These are phyloP conservation scores for Ferdinandea cuprea DNA, from an alignment of 2,888 invertebrate species.

Conservation along the genomic window DNA sequence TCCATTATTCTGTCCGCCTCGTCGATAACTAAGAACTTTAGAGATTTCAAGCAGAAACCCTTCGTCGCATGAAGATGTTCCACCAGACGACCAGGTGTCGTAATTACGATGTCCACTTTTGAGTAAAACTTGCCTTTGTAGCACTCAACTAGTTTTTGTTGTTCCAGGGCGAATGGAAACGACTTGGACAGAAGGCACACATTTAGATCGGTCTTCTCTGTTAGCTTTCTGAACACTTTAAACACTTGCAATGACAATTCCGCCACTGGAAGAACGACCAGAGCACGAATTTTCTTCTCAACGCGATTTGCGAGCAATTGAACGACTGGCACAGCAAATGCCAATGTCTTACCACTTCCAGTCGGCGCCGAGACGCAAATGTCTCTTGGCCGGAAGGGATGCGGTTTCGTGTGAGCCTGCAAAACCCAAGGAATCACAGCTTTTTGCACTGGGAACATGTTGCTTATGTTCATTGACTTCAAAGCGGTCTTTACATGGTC, in stretches of 20 bases:
- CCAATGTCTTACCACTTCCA: conserved; percentile 98
- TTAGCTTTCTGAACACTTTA: conserved; percentile 90
- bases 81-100: conserved; percentile 96
- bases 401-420: conserved; percentile 85
- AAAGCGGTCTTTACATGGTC: conserved; percentile 86
- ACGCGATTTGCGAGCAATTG: conserved; percentile 87
- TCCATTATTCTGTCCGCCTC: conserved; percentile 98
- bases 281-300: conserved; percentile 89
- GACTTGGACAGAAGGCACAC: conserved; percentile 89
- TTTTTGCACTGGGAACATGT: conserved; percentile 94
- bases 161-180: conserved; percentile 87
- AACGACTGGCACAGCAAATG: conserved; percentile 95
- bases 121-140: conserved; percentile 82
- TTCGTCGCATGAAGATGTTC: conserved; percentile 94
- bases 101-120: conserved; percentile 92
- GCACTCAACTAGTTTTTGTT: conserved; percentile 85
- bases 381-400: conserved; percentile 90
- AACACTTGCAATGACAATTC: conserved; percentile 95
- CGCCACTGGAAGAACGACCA: conserved; percentile 96
- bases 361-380: conserved; percentile 98
- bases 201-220: conserved; percentile 87
- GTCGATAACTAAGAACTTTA: conserved; percentile 94
- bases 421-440: conserved; percentile 91
- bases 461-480: conserved; percentile 87
- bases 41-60: conserved; percentile 88